Base-by-base conservation (phyloP, 2,797 vertebrate genomes). In the Coregonus suidteri region DNA sequence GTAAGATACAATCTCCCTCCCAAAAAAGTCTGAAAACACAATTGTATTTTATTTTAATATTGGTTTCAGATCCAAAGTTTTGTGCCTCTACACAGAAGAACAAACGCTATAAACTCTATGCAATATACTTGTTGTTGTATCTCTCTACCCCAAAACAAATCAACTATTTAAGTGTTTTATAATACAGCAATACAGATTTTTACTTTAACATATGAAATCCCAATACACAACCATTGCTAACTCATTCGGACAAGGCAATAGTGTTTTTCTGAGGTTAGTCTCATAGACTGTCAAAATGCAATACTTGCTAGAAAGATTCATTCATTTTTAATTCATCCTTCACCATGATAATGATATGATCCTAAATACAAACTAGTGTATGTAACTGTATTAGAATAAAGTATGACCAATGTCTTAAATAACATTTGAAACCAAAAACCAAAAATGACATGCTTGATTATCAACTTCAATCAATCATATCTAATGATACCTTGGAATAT, bases 81-180 rank as follows among this genome's bases (percentile, higher is more conserved):
- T 56, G 37, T 59, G 47, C 80, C 34, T 34, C 56, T 47, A 67
- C 20, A 54, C 35, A 81, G 82, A 80, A 83, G 78, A 88, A 77
- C 77, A 86, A 80, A 76, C 75, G 79, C 78, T 80, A 62, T 75
- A 67, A 67, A 86, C 80, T 85, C 84, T 90, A 91, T 92, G 85
- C 93, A 95, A 92, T 85, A 75, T 83, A 66, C 35, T 86, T 90
- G 85, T 84, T 88, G 87, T 89, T 75, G 78, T 87, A 59, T 82
- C 86, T 88, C 82, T 92, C 82, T 86, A 84, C 87, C 80, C 91
- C 62, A 83, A 92, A 92, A 91, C 93, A 93, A 94, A 94, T 88
- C 64, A 79, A 70, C 37, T 76, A 80, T 77, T 85, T 35, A 34
- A 34, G 52, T 56, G 71, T 56, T 30, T 34, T 51, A 16, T 14